Base-by-base conservation (phyloP, 2,113 vertebrate genomes). In the Podiceps cristatus region DNA sequence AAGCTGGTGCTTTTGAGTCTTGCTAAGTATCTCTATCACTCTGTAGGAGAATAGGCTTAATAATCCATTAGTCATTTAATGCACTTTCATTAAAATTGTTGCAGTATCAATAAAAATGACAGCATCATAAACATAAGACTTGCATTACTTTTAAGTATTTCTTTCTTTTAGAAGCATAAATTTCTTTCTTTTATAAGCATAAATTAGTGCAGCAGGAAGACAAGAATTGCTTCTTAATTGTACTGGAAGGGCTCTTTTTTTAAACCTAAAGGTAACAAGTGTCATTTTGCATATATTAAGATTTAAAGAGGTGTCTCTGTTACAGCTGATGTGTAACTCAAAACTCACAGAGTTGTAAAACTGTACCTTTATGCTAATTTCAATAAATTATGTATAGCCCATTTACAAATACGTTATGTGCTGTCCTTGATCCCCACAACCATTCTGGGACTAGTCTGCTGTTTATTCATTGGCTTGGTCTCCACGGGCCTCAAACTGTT, bases 201-300 rank as follows among this genome's bases (percentile, higher is more conserved):
- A 95, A 94, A 90, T 85, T 71, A 76, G 17, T 28, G 42, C 78
- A 29, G 40, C 3, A 1, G 80, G 77, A 52, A 78, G 71, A 52
- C 62, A 96, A 77, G 77, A 96, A 86, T 72, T 90, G 77, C 58
- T 95, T 76, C 40, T 86, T 95, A 83, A 93, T 90, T 96, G 86
- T 88, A 10, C 35, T 79, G 67, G 87, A 92, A 93, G 49, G 60
- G 53, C 59, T 16, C 33, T 49, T 63, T 90, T 94, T 80, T 59
- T 14, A 31, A 89, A 60, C 85, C 40, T 67, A 59, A 95, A 88
- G 90, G 80, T 85, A 82, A 78, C 58, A 27, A 66, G 67, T 93
- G 78, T 97, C 97, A 96, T 89, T 84, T 81, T 88, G 92, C 94
- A 96, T 95, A 85, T 59, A 86, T 98, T 94, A 98, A 97, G 85